Conservation (phyloP, 2,113 vertebrate genomes). For the Sialia sialis region DNA sequence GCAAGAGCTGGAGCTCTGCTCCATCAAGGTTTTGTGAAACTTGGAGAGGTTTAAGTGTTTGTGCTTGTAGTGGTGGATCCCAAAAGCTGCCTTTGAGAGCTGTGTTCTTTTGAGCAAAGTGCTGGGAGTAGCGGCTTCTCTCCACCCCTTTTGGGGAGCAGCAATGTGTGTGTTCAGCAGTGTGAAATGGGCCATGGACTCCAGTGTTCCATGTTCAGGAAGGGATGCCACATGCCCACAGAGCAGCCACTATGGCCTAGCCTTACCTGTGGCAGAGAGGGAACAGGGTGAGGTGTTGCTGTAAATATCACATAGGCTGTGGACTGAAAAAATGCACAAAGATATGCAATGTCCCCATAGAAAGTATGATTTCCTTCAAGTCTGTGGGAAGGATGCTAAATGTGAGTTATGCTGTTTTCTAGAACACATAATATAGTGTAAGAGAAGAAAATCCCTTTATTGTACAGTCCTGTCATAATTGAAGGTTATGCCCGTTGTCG, state of each 20-base stretch:
- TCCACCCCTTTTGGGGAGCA: accelerated
- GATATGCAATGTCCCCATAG: not conserved
- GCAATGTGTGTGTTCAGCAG: accelerated
- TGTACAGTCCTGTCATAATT: not conserved
- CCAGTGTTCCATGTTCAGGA: accelerated
- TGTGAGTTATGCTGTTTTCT: not conserved
- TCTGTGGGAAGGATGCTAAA: not conserved
- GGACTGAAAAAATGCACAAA: not conserved
- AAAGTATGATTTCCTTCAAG: not conserved
- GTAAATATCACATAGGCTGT: not conserved
- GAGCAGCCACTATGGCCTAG: not conserved
- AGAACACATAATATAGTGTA: not conserved
- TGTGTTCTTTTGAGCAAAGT: too few relatives aligned
- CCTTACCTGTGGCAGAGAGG: too few relatives aligned
- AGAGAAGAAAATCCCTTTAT: not conserved
- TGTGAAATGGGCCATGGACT: accelerated
- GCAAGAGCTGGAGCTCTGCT: not conserved
- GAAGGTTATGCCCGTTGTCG: not conserved
- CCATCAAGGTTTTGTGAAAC: not conserved
- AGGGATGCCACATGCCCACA: not conserved
- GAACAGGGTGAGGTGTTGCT: not conserved
- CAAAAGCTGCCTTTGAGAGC: not conserved
- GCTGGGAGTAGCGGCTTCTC: not conserved
- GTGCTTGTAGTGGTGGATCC: not conserved
- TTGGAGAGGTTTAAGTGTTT: not conserved